A percentile compares a stretch with the other conserved stretches of the same genome.
phyloP scores from a whole-genome alignment of 2,888 invertebrate genomes.

The Cancer borealis region DNA sequence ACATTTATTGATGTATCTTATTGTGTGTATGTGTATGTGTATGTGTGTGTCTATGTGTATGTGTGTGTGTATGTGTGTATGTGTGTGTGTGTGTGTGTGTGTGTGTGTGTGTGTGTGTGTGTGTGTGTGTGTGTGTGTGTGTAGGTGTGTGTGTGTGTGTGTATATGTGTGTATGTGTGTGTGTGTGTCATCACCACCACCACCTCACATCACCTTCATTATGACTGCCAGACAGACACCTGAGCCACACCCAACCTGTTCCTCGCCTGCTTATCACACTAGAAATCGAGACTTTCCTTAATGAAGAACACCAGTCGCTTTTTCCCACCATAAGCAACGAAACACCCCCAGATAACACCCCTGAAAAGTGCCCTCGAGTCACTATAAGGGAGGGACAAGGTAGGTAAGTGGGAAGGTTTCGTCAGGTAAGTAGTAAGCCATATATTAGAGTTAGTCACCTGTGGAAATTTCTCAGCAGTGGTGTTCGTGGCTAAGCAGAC shows the following conservation, averaged over 20 bases:
- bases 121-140: neutral
- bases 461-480: neutral
- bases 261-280: neutral
- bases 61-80: too few relatives aligned
- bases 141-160: neutral
- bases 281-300: conserved; percentile 37
- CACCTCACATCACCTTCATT: conserved; percentile 39
- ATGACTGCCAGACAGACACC: conserved; percentile 19
- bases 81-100: neutral
- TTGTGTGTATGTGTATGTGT: neutral
- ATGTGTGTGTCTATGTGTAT: neutral
- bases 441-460: conserved; percentile 28
- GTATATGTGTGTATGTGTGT: conserved; percentile 11
- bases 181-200: conserved; percentile 35
- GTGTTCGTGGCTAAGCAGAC: conserved; percentile 4
- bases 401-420: neutral
- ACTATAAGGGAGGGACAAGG: neutral
- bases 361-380: neutral
- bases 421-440: neutral
- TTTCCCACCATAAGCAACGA: neutral
- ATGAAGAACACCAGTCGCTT: neutral
- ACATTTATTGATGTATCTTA: too few relatives aligned
- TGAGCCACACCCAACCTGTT: conserved; percentile 31
- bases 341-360: neutral
- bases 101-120: neutral